phyloP scores from a whole-genome alignment of 1,140 invertebrate species.

The Cyclina sinensis region DNA sequence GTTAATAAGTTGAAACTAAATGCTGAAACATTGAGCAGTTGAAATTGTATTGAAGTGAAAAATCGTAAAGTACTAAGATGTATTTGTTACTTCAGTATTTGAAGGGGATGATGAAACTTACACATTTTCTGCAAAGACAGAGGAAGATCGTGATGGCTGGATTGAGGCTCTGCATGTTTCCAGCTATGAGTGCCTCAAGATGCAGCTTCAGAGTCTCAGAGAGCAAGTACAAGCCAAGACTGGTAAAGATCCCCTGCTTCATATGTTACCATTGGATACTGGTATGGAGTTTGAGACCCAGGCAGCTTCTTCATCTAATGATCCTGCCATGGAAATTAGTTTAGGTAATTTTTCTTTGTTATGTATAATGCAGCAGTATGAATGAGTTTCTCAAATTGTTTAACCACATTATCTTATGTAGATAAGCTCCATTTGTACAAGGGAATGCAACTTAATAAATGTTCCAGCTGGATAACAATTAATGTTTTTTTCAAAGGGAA shows the following conservation, averaged over 20 bases:
- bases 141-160: constrained; percentile 95
- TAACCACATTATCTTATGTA: no score
- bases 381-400: no score
- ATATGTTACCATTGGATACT: constrained; percentile 75
- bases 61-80: no score
- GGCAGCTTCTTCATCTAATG: constrained; percentile 88
- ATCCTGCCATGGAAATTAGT: constrained; percentile 94
- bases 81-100: constrained; percentile 89
- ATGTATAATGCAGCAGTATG: no score
- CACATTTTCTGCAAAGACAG: constrained; percentile 92
- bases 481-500: no score
- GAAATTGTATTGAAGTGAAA: no score
- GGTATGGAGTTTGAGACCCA: constrained; percentile 80
- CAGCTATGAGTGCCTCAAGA: constrained; percentile 94
- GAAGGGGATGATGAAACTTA: constrained; percentile 90
- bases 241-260: constrained; percentile 80
- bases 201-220: constrained; percentile 91
- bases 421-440: no score
- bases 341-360: constrained; percentile 81
- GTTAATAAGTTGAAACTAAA: no score
- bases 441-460: no score
- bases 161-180: constrained; percentile 94
- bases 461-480: no score
- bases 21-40: no score
- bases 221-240: constrained; percentile 85